phyloP scores from a whole-genome alignment of 1,140 invertebrate genomes.

The Orchestia grillus region DNA sequence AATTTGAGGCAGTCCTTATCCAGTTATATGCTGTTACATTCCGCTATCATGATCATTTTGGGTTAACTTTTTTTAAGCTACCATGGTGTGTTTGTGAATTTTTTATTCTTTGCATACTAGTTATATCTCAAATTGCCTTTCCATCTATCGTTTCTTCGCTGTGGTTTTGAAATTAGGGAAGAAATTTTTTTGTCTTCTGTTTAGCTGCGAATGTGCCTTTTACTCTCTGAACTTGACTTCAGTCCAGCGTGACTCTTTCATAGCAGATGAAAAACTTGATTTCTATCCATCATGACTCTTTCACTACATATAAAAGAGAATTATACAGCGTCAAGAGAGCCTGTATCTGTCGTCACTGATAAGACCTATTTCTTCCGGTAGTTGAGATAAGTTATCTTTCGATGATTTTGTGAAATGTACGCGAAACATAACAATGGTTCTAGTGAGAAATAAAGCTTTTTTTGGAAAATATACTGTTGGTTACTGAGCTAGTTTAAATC shows the following conservation, averaged over 20 bases:
- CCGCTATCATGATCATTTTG: neutral
- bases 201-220: neutral
- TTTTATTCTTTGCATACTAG: neutral
- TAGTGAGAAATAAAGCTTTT: neutral
- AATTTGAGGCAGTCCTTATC: neutral
- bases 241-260: no score
- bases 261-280: no score
- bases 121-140: neutral
- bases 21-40: neutral
- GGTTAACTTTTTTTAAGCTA: neutral
- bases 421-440: neutral
- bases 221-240: neutral
- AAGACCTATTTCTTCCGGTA: neutral
- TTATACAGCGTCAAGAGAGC: neutral
- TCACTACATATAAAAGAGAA: neutral
- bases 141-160: no score
- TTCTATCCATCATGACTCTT: no score
- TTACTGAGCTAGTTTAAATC: neutral
- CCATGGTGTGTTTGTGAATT: neutral
- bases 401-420: neutral
- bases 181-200: neutral
- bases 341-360: neutral
- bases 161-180: neutral
- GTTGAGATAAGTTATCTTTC: neutral
- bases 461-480: neutral